Evolutionary conservation across 2,797 vertebrate species (phyloP), one percentile per base, ranked within the genome.

Genomic region (Coregonus suidteri): DNA sequence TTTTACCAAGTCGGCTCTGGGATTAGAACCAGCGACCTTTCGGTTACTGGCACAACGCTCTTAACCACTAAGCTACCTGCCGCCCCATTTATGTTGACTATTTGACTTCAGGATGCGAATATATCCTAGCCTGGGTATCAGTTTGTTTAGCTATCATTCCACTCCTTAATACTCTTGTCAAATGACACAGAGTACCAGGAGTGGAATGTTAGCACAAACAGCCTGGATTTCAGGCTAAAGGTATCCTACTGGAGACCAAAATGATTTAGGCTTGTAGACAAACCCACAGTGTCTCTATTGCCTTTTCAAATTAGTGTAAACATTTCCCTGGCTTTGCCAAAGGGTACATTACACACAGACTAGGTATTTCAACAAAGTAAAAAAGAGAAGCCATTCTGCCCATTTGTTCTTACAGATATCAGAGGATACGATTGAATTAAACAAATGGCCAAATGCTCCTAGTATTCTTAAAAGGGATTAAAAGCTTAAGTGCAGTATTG

Each of bases 371-470:
- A 69, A 66, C 14, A 5, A 73, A 5, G 4, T 75, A 73, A 75
- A 67, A 11, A 30, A 25, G 25, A 20, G 18, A 65, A 25, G 3
- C 25, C 25, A 3, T 3, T 65, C 9, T 25, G 9, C 62, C 3
- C 70, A 41, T 47, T 25, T 75, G 62, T 73, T n/a, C 75, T 0
- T 16, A 34, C 16, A 77, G 54, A 79, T 77, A 69, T 73, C 71
- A 75, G 59, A 73, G 83, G 75, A 86, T 68, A 13, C 69, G 68
- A 82, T 85, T 87, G 30, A 80, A 86, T 86, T 86, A 87, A 88
- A 83, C 69, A 82, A 81, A 83, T 31, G 15, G 56, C 20, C 47
- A 65, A 70, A 78, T 84, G 77, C 75, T 79, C 71, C 75, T 34
- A 74, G 71, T 66, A 59, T 82, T 86, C 76, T 51, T 70, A 71